Evolutionary conservation across 2,797 vertebrate species (phyloP).

Genomic region (Rhinichthys osculus): DNA sequence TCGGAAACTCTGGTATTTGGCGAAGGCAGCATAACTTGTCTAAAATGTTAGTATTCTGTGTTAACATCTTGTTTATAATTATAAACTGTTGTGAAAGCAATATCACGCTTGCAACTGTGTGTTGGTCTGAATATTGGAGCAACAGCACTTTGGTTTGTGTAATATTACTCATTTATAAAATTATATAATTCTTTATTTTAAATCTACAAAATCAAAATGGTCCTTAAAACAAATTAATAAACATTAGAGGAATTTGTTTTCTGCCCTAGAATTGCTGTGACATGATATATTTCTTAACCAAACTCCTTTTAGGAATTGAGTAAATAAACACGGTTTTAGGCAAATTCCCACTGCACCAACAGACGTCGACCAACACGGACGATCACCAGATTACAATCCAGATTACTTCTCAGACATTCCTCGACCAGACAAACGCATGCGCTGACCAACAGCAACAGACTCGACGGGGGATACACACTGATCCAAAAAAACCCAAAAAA

Average conservation of each 20-base stretch:
- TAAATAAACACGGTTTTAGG: neutral
- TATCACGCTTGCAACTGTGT: neutral
- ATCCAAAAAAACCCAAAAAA: too few species aligned
- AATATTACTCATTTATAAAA: neutral
- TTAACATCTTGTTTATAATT: neutral
- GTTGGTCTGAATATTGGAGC: neutral
- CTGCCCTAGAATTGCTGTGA: neutral
- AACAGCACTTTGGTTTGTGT: neutral
- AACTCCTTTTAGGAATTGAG: neutral
- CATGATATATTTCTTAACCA: neutral
- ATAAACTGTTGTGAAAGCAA: neutral
- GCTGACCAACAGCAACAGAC: too few species aligned
- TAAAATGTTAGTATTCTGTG: too few species aligned
- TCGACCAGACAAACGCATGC: too few species aligned
- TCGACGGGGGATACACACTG: neutral
- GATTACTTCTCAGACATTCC: too few species aligned
- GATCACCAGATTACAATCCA: too few species aligned
- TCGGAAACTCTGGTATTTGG: too few species aligned
- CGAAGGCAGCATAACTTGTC: too few species aligned
- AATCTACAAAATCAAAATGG: neutral
- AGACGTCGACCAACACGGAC: too few species aligned
- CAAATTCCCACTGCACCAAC: too few species aligned
- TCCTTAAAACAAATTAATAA: too few species aligned
- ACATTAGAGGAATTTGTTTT: neutral
- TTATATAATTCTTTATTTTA: neutral